Conservation (phyloP, 2,113 vertebrate genomes). For the Laticauda colubrina region DNA sequence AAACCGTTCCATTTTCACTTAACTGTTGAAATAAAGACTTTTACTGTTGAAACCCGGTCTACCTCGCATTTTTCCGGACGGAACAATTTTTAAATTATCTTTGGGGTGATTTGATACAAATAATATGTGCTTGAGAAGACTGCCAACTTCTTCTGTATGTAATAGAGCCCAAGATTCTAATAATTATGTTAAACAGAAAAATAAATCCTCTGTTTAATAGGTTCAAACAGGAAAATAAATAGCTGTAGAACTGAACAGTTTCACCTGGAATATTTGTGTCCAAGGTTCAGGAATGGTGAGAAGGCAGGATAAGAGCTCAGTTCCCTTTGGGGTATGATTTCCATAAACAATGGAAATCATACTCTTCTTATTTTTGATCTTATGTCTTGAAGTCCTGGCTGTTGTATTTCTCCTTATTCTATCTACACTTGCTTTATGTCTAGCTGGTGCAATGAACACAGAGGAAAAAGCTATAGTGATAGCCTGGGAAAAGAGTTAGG, state of each 20-base stretch:
- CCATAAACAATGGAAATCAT: neutral
- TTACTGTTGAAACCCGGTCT: no score
- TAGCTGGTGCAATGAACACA: neutral
- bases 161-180: neutral
- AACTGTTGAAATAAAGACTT: no score
- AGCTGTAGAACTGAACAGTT: neutral
- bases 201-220: neutral
- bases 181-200: neutral
- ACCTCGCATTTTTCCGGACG: no score
- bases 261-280: neutral
- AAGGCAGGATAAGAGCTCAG: neutral
- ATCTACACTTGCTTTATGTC: neutral
- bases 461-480: neutral
- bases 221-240: neutral
- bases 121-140: neutral
- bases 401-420: neutral
- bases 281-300: neutral
- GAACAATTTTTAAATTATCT: neutral
- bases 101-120: neutral
- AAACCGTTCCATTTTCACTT: no score
- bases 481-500: neutral
- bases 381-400: neutral
- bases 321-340: neutral
- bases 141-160: neutral
- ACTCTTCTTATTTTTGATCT: neutral